Evolutionary conservation across 2,797 vertebrate genomes (phyloP).

Genomic region (Myripristis jacobus): DNA sequence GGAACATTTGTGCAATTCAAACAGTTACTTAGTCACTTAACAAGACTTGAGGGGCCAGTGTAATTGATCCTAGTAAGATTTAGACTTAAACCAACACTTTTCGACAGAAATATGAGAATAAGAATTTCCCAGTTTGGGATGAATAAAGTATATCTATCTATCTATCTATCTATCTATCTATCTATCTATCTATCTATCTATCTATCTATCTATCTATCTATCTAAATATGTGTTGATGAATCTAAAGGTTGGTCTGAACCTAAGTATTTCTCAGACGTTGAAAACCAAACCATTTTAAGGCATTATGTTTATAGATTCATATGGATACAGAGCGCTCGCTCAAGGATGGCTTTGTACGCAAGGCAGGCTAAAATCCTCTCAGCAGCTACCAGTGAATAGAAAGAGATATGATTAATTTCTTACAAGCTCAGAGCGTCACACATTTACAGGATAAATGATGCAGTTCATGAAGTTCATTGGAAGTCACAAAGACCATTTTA

Average conservation of each 20-base stretch:
- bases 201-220: too few species aligned
- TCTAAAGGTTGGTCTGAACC: too few species aligned
- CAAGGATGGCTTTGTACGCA: too few species aligned
- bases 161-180: too few species aligned
- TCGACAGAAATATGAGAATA: neutral
- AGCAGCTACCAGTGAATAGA: neutral
- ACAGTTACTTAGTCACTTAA: neutral
- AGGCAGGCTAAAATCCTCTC: neutral
- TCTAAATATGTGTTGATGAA: too few species aligned
- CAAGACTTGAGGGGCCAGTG: too few species aligned
- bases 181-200: too few species aligned
- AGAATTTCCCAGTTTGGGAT: too few species aligned
- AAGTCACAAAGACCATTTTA: conserved; percentile 4
- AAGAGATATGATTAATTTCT: neutral
- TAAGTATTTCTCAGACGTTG: too few species aligned
- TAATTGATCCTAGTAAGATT: too few species aligned
- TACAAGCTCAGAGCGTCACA: neutral
- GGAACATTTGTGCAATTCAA: conserved; percentile 44
- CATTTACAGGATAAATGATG: neutral
- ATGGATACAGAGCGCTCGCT: neutral
- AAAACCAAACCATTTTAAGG: neutral
- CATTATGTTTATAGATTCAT: neutral
- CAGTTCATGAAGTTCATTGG: neutral
- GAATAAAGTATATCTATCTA: too few species aligned
- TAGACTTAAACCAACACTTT: neutral